Conservation (phyloP, 2,113 vertebrate genomes). For the Peromyscus californicus region DNA sequence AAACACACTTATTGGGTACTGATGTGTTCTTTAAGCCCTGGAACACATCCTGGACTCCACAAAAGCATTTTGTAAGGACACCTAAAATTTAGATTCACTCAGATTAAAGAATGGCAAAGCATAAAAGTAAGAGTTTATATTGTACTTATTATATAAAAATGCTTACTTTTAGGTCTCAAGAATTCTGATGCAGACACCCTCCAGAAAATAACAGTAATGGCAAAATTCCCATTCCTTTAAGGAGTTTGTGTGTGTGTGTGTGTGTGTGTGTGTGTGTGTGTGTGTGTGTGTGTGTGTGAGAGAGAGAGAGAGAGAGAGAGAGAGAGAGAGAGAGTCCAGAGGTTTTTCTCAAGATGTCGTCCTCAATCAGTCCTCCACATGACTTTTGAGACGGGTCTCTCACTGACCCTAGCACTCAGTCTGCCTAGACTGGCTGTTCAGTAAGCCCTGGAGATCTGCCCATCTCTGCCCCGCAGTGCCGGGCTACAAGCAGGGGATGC, state of each 20-base stretch:
- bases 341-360: not conserved
- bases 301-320: too few relatives aligned
- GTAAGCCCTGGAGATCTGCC: not conserved
- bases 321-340: too few relatives aligned
- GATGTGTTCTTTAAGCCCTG: not conserved
- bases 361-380: not conserved
- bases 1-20: not conserved
- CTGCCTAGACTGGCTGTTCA: not conserved
- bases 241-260: not conserved
- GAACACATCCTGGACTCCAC: not conserved
- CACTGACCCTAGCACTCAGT: not conserved
- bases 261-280: not conserved
- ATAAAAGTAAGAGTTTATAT: not conserved
- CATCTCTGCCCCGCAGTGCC: not conserved
- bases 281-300: not conserved
- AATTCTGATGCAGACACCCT: not conserved
- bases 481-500: not conserved
- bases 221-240: conserved; percentile 4
- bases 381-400: not conserved
- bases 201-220: conserved; percentile 8
- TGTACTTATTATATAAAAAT: conserved; percentile 35
- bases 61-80: conserved; percentile 5
- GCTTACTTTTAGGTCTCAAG: conserved; percentile 23
- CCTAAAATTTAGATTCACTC: not conserved
- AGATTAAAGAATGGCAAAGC: conserved; percentile 28